phyloP scores from a whole-genome alignment of 2,888 invertebrate species.

The Choristoneura rosaceana region DNA sequence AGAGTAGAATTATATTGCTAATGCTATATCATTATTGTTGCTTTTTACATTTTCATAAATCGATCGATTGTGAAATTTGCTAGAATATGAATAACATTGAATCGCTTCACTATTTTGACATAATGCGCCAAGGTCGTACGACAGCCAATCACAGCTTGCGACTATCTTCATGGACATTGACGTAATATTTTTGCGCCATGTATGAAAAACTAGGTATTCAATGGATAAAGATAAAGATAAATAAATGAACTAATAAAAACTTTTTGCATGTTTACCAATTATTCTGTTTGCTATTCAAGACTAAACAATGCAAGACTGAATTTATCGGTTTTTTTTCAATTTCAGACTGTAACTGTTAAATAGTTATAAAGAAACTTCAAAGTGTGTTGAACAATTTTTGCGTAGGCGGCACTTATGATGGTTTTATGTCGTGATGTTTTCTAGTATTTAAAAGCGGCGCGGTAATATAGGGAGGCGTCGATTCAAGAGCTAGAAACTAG shows the following conservation, averaged over 20 bases:
- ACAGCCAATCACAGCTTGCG: slow-evolving; percentile 61
- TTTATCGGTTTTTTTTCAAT: background rate
- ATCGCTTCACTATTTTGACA: slow-evolving; percentile 64
- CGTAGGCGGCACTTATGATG: slow-evolving; percentile 18
- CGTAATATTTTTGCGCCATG: slow-evolving; percentile 52
- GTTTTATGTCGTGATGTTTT: slow-evolving; percentile 45
- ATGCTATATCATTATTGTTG: too few relatives aligned
- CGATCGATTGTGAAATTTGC: slow-evolving; percentile 16
- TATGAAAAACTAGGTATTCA: slow-evolving; percentile 44
- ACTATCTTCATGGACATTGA: slow-evolving; percentile 59
- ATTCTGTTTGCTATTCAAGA: slow-evolving; percentile 15
- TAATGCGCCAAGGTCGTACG: slow-evolving; percentile 75
- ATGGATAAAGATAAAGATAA: too few relatives aligned
- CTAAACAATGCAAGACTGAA: background rate
- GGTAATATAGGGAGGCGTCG: slow-evolving; percentile 45
- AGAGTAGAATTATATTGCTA: too few relatives aligned
- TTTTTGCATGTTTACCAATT: slow-evolving; percentile 7
- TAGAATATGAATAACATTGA: slow-evolving; percentile 1
- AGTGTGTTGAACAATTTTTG: background rate
- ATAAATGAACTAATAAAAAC: background rate
- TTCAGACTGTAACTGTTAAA: background rate
- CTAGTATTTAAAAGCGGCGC: slow-evolving; percentile 55
- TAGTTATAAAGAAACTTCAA: background rate
- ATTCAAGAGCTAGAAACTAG: slow-evolving; percentile 54
- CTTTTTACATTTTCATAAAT: background rate